These are phyloP conservation scores for Ophioderma brevispina DNA, from an alignment of 35 echinoderm and acorn worm species.

Conservation along the genomic window DNA sequence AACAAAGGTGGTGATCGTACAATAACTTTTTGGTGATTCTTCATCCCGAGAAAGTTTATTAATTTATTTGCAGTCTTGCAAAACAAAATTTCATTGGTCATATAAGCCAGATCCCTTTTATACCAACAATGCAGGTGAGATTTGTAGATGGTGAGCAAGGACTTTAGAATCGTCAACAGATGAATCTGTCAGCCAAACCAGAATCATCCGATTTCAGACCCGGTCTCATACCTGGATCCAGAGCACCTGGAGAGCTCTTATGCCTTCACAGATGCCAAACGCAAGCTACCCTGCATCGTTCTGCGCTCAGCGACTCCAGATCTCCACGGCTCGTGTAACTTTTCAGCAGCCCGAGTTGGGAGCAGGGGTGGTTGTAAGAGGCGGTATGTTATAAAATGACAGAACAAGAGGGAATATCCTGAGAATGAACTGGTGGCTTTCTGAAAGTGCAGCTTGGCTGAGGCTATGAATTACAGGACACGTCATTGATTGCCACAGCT, in stretches of 20 bases:
- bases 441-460: constrained; percentile 89
- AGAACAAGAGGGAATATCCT: constrained; percentile 38
- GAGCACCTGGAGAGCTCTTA: constrained; percentile 69
- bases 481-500: constrained; percentile 76
- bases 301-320: constrained; percentile 87
- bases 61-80: too few relatives aligned
- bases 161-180: constrained; percentile 74
- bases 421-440: constrained; percentile 94
- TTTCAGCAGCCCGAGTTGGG: not conserved
- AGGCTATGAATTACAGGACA: constrained; percentile 89
- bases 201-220: constrained; percentile 75
- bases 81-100: too few relatives aligned
- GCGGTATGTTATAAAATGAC: not conserved
- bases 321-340: constrained; percentile 74
- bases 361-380: not conserved
- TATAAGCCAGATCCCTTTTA: too few relatives aligned
- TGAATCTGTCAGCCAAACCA: constrained; percentile 72
- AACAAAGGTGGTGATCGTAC: too few relatives aligned
- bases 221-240: constrained; percentile 26
- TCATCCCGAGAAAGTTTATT: too few relatives aligned
- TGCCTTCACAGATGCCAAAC: constrained; percentile 87
- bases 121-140: too few relatives aligned
- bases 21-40: too few relatives aligned
- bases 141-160: too few relatives aligned
- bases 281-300: constrained; percentile 95